Evolutionary conservation across 2,888 invertebrate genomes (phyloP).

Genomic region (Tinea trinotella): DNA sequence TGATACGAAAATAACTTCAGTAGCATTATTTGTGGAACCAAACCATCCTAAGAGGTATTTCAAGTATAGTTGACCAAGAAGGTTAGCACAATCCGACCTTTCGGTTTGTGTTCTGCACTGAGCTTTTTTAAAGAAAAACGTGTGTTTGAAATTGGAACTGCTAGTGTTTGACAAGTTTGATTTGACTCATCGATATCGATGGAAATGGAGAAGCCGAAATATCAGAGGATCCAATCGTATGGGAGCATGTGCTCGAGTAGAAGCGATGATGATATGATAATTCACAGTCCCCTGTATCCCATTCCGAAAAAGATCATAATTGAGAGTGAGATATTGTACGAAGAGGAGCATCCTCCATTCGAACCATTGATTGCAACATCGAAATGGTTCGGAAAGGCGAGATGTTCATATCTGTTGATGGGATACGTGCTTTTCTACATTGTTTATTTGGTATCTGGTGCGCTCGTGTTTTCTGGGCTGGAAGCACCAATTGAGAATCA

Average conservation of each 20-base stretch:
- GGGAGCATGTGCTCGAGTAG: constrained; percentile 55
- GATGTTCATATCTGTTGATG: constrained; percentile 66
- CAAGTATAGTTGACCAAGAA: constrained; percentile 64
- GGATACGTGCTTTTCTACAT: constrained; percentile 73
- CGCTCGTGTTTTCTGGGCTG: constrained; percentile 76
- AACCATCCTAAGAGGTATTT: constrained; percentile 64
- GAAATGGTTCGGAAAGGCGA: constrained; percentile 64
- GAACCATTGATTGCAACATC: constrained; percentile 53
- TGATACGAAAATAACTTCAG: constrained; percentile 47
- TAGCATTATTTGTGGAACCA: constrained; percentile 55
- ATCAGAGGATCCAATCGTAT: constrained; percentile 53
- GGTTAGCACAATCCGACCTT: constrained; percentile 37
- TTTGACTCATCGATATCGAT: constrained; percentile 7
- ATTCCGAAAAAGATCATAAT: constrained; percentile 60
- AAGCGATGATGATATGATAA: constrained; percentile 62
- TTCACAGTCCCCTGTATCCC: constrained; percentile 57
- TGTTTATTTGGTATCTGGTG: constrained; percentile 76
- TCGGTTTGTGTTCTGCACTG: constrained; percentile 19
- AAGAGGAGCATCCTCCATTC: constrained; percentile 59
- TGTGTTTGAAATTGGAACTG: constrained; percentile 10
- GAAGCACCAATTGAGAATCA: constrained; percentile 76
- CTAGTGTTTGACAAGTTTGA: constrained; percentile 7
- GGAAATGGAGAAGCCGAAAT: constrained; percentile 44
- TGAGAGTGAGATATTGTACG: constrained; percentile 53
- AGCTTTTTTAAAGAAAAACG: constrained; percentile 23